phyloP scores from a whole-genome alignment of 2,888 invertebrate species.

The Drosophila dives region DNA sequence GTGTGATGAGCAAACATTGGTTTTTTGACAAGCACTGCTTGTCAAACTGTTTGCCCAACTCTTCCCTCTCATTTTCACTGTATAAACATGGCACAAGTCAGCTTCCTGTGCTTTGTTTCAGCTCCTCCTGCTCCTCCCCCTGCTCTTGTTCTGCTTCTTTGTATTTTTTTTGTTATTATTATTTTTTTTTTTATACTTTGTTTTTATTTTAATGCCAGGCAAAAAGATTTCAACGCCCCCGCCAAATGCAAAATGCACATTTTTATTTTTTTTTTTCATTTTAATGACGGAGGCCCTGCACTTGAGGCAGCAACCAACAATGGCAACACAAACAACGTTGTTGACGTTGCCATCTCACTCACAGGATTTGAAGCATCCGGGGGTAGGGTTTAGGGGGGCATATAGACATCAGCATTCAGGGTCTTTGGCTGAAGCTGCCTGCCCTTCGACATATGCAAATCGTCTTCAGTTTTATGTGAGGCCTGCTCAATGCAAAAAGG shows the following conservation, averaged over 20 bases:
- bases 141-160: conserved; percentile 10
- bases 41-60: conserved; percentile 32
- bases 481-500: conserved; percentile 62
- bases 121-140: not conserved
- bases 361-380: conserved; percentile 45
- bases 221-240: conserved; percentile 62
- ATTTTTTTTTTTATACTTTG: conserved; percentile 52
- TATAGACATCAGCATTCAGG: conserved; percentile 39
- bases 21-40: conserved; percentile 47
- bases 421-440: conserved; percentile 27
- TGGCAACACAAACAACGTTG: conserved; percentile 52
- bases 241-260: conserved; percentile 73
- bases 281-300: conserved; percentile 74
- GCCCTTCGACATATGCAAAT: conserved; percentile 78
- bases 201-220: conserved; percentile 56
- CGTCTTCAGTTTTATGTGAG: conserved; percentile 41
- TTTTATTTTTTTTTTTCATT: conserved; percentile 13
- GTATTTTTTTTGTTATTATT: conserved; percentile 48
- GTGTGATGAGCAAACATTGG: conserved; percentile 41
- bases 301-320: conserved; percentile 57
- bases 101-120: conserved; percentile 54
- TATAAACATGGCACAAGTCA: conserved; percentile 15
- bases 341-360: conserved; percentile 63
- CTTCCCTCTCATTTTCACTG: not conserved
- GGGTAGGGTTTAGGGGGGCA: not conserved